phyloP scores from a whole-genome alignment of 1,140 invertebrate genomes.

The Apis dorsata region DNA sequence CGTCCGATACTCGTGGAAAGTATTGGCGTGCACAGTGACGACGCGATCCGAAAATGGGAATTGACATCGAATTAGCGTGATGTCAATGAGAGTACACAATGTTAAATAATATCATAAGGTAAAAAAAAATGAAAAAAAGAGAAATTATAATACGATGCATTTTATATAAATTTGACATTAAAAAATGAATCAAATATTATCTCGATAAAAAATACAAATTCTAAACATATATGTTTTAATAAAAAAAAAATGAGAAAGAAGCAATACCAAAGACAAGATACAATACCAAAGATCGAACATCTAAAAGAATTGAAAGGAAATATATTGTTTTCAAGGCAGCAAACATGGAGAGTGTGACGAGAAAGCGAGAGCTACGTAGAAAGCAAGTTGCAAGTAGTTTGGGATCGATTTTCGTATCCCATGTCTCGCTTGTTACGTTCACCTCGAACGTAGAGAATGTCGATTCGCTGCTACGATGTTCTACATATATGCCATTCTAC shows the following conservation, averaged over 20 bases:
- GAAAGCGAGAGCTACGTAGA: constrained; percentile 55
- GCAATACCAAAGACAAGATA: background rate
- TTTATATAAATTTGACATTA: constrained; percentile 1
- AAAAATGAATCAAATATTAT: background rate
- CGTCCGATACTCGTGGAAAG: constrained; percentile 46
- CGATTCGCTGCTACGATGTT: constrained; percentile 20
- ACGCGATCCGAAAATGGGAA: constrained; percentile 56
- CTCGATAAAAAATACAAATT: background rate
- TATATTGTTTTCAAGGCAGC: constrained; percentile 27
- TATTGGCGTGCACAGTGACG: constrained; percentile 39
- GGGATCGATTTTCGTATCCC: constrained; percentile 56
- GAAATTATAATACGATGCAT: background rate
- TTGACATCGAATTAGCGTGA: constrained; percentile 58
- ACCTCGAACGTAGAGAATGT: constrained; percentile 31
- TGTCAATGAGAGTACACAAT: constrained; percentile 39
- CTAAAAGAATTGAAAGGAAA: background rate
- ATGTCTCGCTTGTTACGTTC: constrained; percentile 40
- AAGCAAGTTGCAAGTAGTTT: constrained; percentile 54
- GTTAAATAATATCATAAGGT: background rate
- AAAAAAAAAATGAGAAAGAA: background rate
- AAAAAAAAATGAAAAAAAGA: background rate
- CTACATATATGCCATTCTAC: background rate
- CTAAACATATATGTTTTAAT: background rate
- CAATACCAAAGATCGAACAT: background rate
- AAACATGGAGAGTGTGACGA: constrained; percentile 20